Base-by-base conservation (phyloP, 2,888 invertebrate species). In the Spodoptera littoralis region DNA sequence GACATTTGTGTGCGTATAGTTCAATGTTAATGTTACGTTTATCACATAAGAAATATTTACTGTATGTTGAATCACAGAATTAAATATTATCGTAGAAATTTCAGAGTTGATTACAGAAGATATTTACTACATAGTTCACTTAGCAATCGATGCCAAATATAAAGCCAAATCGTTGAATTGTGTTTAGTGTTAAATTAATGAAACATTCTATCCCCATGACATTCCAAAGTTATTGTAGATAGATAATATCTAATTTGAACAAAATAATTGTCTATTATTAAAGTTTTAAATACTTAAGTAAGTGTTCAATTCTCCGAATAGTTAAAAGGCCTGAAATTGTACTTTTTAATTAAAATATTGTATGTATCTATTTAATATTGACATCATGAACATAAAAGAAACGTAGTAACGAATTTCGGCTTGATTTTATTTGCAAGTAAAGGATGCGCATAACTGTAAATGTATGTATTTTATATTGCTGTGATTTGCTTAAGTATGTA, bases 221-320 rank as follows among this genome's bases (percentile, higher is more conserved):
- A 86, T 87, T 86, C 81, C 83, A 83, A 81, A 72, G 71, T 75
- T 67, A 70, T 68, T 80, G 81, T 88, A 88, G 85, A 84, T 88
- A 85, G 85, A 78, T 73, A 80, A 79, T 80, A 80, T 81, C 79
- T 77, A 66, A 71, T 72, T 77, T 77, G 61, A 75, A 75, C 59
- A 54, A 82, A 80, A 76, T 85, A 78, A 82, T 81, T 86, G 85
- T 88, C 86, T 89, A 86, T 86, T 87, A 85, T 70, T 81, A 70
- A 81, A 79, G 81, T 83, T 86, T 81, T 76, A 68, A 78, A 75
- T 76, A 18, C 18, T 18, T 18, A 70, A 79, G 74, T 86, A 87
- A 85, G 85, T 89, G 88, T 90, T 90, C 85, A 87, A 80, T 80
- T 80, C 76, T 78, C 65, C 60, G 70, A 75, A 73, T 77, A 72